Evolutionary conservation across 1,140 invertebrate species (phyloP).

Genomic region (Drosophila aff.): DNA sequence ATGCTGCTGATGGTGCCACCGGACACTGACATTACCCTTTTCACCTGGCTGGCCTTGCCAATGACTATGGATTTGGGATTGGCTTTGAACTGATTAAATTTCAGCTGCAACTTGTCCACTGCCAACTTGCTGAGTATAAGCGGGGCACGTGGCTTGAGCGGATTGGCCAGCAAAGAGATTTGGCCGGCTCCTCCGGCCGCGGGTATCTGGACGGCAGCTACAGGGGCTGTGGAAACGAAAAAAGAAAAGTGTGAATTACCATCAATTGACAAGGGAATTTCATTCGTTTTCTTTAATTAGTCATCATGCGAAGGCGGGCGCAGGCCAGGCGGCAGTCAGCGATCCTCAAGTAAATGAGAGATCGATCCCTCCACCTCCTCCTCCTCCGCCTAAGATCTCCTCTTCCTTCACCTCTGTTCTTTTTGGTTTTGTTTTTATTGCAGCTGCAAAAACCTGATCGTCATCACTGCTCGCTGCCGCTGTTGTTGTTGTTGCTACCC

Average conservation of each 20-base stretch:
- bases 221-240: not conserved
- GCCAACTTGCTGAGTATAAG: slow-evolving; percentile 66
- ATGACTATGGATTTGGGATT: slow-evolving; percentile 54
- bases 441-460: slow-evolving; percentile 78
- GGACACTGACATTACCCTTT: slow-evolving; percentile 8
- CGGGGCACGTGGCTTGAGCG: slow-evolving; percentile 46
- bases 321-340: not conserved
- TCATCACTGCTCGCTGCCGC: slow-evolving; percentile 46
- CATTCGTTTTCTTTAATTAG: slow-evolving; percentile 31
- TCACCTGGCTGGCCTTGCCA: slow-evolving; percentile 30
- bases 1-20: not conserved
- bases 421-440: slow-evolving; percentile 24
- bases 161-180: slow-evolving; percentile 58
- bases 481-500: slow-evolving; percentile 43
- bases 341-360: slow-evolving; percentile 24
- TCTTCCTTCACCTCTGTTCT: slow-evolving; percentile 3
- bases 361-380: not conserved
- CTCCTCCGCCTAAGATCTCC: slow-evolving; percentile 11
- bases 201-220: slow-evolving; percentile 17
- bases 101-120: slow-evolving; percentile 65
- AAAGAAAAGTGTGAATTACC: slow-evolving; percentile 20
- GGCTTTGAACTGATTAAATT: slow-evolving; percentile 58
- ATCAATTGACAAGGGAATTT: slow-evolving; percentile 6
- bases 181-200: slow-evolving; percentile 16
- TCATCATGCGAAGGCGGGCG: slow-evolving; percentile 17